Base-by-base conservation (phyloP, 2,797 vertebrate species). In the Chelonia mydas region DNA sequence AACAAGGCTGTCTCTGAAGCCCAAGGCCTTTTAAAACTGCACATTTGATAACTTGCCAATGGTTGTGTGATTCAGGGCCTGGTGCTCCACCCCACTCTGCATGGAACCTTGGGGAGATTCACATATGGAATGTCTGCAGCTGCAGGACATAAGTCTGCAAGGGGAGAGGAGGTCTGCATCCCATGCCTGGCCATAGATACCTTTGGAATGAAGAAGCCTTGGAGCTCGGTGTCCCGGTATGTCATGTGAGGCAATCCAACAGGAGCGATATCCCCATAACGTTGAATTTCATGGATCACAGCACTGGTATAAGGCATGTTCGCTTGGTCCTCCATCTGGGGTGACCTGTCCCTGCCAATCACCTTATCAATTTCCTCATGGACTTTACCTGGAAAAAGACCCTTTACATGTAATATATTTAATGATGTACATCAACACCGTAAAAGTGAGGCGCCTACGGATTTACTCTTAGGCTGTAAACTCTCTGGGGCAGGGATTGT, bases 191-290 rank as follows among this genome's bases (percentile, higher is more conserved):
- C 50, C 83, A 25, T 0, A 0, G 54, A 83, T 89, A 98, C 98
- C 98, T 98, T 98, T 74, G 98, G 98, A 80, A 98, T 93, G 76
- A 98, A 49, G 90, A 97, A 98, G 41, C 95, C 96, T 59, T 97
- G 96, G 85, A 98, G 16, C 78, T 97, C 80, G 0, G 96, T 98
- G 94, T 98, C 98, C 79, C 95, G 96, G 53, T 85, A 97, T 0
- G 97, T 95, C 91, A 81, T 93, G 65, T 93, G 97, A 76, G 96
- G 91, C 16, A 98, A 0, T 3, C 7, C 87, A n/a, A 92, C 0
- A 57, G 98, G 98, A 81, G 0, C 0, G 0, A 98, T 0, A n/a
- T 98, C 92, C 49, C 79, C 94, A 0, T 0, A 95, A 90, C 97
- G 97, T 15, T 98, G 98, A 47, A 94, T 97, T 94, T 98, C 98